Evolutionary conservation across 2,113 vertebrate species (phyloP), one percentile per base, ranked within the genome.

Genomic region (Toxotes jaculatrix): DNA sequence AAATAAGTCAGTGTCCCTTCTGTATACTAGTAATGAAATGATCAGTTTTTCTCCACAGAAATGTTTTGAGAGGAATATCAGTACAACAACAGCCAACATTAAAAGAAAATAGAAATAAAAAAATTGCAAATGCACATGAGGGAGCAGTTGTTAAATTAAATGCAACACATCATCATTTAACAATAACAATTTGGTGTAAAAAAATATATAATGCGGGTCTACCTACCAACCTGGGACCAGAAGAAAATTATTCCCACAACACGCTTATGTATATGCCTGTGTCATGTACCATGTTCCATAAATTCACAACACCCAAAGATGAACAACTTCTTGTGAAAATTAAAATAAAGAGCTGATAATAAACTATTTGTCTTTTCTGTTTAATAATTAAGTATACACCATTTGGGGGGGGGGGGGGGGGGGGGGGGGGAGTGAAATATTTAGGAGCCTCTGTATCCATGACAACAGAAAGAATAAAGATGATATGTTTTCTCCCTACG

Each of bases 1-100:
- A 77, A 82, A 83, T 80, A 83, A 83, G 80, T 64, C 51, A 43
- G 9, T 31, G 13, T 70, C 65, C 23, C 5, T 60, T 61, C 49
- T 64, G n/a, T 82, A 49, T 27, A 2, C 36, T 31, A 38, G 53
- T 17, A 64, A 75, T 79, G 32, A 68, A 74, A 71, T 47, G 0
- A 61, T 80, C 0, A 7, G 1, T 66, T 32, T n/a, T 66, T 64
- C 45, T 27, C 61, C 42, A 66, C 34, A 23, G 21, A 73, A 67
- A 74, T 7, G 3, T 31, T 60, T 77, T 47, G 38, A 38, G 9
- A 63, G 12, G 4, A 34, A 19, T 42, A 32, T 57, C 0, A 19
- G 62, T 49, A 45, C 60, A 77, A 77, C 12, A 83, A 63, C 34
- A 13, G 59, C 9, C 31, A 47, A n/a, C 23, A 62, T 9, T 6